These are phyloP conservation scores for Scelioninae gen. 1 DNA, from an alignment of 2,888 invertebrate species.

Conservation along the genomic window DNA sequence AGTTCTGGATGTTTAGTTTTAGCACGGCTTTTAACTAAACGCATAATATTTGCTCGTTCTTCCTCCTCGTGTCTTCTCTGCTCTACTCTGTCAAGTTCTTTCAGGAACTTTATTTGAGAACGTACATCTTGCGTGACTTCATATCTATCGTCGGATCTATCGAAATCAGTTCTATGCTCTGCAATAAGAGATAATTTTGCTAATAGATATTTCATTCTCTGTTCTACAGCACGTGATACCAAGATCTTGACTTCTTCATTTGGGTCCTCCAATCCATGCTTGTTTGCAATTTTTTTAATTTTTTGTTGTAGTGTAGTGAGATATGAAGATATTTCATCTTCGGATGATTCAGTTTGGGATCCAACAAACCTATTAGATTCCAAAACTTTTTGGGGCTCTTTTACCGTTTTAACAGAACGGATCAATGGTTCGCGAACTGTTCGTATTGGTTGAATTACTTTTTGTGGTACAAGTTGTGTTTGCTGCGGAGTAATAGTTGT, in stretches of 20 bases:
- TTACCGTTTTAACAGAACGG: conserved; percentile 86
- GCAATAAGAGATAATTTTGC: conserved; percentile 96
- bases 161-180: conserved; percentile 97
- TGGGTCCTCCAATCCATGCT: conserved; percentile 93
- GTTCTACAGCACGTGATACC: conserved; percentile 97
- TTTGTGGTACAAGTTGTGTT: conserved; percentile 85
- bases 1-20: conserved; percentile 99
- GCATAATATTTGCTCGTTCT: conserved; percentile 95
- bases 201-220: conserved; percentile 94
- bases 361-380: conserved; percentile 95
- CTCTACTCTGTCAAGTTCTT: conserved; percentile 97
- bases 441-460: conserved; percentile 84
- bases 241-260: conserved; percentile 94
- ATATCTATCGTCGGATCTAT: conserved; percentile 92
- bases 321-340: conserved; percentile 95
- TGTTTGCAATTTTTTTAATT: conserved; percentile 88
- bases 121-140: conserved; percentile 95
- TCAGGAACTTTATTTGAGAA: conserved; percentile 97
- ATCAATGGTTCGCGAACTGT: conserved; percentile 78
- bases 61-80: conserved; percentile 97
- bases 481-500: conserved; percentile 85
- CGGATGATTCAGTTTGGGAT: conserved; percentile 94
- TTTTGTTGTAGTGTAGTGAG: conserved; percentile 90
- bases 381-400: conserved; percentile 97
- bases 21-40: conserved; percentile 97